Percentiles rank a stretch among this genome's conserved stretches.
These are phyloP conservation scores for Ascidia mentula DNA, from an alignment of 23 tunicate genomes.

Conservation along the genomic window DNA sequence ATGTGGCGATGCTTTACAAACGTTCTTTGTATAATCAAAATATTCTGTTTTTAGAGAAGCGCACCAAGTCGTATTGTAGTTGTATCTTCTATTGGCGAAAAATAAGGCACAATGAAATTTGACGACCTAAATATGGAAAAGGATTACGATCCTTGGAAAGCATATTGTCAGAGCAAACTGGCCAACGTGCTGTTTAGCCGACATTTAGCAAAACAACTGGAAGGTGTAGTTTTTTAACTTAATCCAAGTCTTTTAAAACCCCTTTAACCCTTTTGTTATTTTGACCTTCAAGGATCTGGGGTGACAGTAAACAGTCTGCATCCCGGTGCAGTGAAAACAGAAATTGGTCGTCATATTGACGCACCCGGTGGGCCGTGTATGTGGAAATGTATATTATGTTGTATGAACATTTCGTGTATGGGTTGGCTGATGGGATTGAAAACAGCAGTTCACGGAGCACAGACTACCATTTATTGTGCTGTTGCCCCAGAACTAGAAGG, in stretches of 20 bases:
- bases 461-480: constrained; percentile 45
- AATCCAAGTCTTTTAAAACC: no score
- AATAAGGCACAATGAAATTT: not conserved
- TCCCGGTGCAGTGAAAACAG: constrained; percentile 8
- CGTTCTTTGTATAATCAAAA: no score
- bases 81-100: not conserved
- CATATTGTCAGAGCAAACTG: constrained; percentile 4
- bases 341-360: not conserved
- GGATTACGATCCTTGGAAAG: not conserved
- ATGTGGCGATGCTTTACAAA: no score
- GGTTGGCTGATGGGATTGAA: not conserved
- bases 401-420: not conserved
- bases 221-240: not conserved
- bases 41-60: constrained; percentile 3
- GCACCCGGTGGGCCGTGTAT: not conserved
- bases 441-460: constrained; percentile 66
- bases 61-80: constrained; percentile 16
- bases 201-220: constrained; percentile 9
- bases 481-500: constrained; percentile 56
- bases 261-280: no score
- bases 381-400: not conserved
- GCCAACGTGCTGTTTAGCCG: not conserved
- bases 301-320: constrained; percentile 15
- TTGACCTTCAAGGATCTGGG: no score
- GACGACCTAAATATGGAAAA: not conserved